Conservation (phyloP, 1,140 invertebrate genomes). For the Limonius californicus region DNA sequence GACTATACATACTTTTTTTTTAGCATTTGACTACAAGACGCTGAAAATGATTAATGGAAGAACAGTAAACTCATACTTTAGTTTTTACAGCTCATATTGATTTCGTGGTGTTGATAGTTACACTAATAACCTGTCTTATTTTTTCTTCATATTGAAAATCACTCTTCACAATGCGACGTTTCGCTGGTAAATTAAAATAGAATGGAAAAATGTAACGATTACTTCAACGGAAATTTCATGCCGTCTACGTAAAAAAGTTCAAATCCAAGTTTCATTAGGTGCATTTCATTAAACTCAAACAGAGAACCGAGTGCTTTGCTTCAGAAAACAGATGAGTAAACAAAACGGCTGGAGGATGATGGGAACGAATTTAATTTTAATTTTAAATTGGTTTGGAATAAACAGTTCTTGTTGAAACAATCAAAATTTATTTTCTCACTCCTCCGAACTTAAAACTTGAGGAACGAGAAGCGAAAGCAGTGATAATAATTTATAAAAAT, state of each 20-base stretch:
- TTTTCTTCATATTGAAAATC: too few species aligned
- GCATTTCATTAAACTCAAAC: slow-evolving; percentile 13
- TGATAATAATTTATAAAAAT: background rate
- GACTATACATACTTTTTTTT: too few species aligned
- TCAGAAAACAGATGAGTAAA: slow-evolving; percentile 11
- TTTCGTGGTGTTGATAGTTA: too few species aligned
- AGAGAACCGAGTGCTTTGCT: background rate
- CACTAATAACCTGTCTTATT: too few species aligned
- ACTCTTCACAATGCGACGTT: too few species aligned
- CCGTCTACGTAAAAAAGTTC: background rate
- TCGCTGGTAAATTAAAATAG: too few species aligned
- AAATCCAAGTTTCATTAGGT: slow-evolving; percentile 11
- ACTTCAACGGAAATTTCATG: background rate
- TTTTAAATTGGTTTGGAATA: slow-evolving; percentile 8
- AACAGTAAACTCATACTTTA: too few species aligned
- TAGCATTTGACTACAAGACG: too few species aligned
- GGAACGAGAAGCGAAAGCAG: background rate
- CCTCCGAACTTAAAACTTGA: background rate
- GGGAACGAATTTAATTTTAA: slow-evolving; percentile 4
- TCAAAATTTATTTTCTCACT: slow-evolving; percentile 8
- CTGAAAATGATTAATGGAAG: too few species aligned
- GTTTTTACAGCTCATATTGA: too few species aligned
- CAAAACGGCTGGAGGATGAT: slow-evolving; percentile 2
- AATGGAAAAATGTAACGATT: too few species aligned
- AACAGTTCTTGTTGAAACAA: slow-evolving; percentile 6